Percentiles rank a stretch among this genome's conserved stretches.
Evolutionary conservation across 2,797 vertebrate genomes (phyloP).

Genomic region (Phalanger gymnotis): DNA sequence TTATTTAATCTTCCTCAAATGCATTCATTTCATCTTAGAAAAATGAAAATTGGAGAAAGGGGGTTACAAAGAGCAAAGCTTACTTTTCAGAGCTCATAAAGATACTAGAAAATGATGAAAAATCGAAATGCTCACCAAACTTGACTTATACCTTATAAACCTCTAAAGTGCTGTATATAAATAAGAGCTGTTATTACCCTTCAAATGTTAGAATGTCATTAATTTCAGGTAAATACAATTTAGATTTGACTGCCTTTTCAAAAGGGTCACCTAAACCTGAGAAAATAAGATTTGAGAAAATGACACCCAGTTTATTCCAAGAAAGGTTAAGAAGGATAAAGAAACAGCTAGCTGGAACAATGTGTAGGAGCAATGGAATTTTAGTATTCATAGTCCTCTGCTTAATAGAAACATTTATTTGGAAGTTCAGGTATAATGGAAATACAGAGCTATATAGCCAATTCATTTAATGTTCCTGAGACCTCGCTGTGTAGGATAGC

Average conservation of each 20-base stretch:
- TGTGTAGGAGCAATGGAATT: not conserved
- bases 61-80: not conserved
- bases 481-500: not conserved
- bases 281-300: not conserved
- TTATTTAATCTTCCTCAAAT: slow-evolving; percentile 22
- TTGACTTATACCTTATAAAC: not conserved
- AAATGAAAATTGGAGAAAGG: slow-evolving; percentile 6
- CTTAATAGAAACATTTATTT: not conserved
- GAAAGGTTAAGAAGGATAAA: not conserved
- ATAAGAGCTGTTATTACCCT: not conserved
- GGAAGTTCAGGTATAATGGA: not conserved
- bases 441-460: not conserved
- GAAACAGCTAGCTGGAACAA: not conserved
- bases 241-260: not conserved
- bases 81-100: not conserved
- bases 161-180: not conserved
- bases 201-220: not conserved
- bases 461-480: not conserved
- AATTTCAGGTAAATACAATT: not conserved
- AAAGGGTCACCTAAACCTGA: not conserved
- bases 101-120: slow-evolving; percentile 31
- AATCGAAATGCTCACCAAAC: not conserved
- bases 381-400: not conserved
- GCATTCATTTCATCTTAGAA: not conserved
- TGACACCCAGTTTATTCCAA: not conserved